Conservation (phyloP, 2,888 invertebrate genomes). For the Crossocerus cetratus region DNA sequence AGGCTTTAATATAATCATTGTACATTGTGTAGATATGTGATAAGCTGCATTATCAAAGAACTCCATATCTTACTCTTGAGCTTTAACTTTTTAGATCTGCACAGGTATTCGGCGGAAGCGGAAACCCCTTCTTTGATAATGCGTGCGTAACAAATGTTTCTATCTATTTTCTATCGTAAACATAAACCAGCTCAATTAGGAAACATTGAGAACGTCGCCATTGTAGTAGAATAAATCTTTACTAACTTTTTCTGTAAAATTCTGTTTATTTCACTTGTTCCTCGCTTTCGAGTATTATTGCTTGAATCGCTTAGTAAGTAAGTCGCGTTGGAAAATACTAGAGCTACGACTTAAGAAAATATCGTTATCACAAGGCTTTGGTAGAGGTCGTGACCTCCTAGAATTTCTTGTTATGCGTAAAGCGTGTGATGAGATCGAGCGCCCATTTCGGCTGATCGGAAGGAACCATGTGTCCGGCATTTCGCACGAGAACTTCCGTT, state of each 20-base stretch:
- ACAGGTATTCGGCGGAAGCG: too few relatives aligned
- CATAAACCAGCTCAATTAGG: constrained; percentile 17
- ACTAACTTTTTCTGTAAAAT: constrained; percentile 32
- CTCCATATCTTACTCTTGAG: too few relatives aligned
- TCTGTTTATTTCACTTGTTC: not conserved
- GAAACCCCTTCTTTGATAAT: too few relatives aligned
- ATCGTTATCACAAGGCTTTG: constrained; percentile 25
- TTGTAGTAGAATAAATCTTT: constrained; percentile 47
- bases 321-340: not conserved
- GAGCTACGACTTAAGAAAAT: not conserved
- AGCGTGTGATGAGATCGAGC: constrained; percentile 76
- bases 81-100: too few relatives aligned
- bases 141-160: not conserved
- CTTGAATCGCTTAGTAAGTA: not conserved
- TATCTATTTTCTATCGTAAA: constrained; percentile 2
- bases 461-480: constrained; percentile 79
- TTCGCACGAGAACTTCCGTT: constrained; percentile 75
- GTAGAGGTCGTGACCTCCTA: constrained; percentile 36
- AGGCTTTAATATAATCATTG: too few relatives aligned
- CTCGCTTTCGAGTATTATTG: not conserved
- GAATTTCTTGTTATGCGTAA: constrained; percentile 70
- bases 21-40: too few relatives aligned
- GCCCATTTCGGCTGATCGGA: constrained; percentile 78
- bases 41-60: too few relatives aligned
- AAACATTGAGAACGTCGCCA: constrained; percentile 15